Base-by-base conservation (phyloP, 2,888 invertebrate genomes). In the Automeris io region DNA sequence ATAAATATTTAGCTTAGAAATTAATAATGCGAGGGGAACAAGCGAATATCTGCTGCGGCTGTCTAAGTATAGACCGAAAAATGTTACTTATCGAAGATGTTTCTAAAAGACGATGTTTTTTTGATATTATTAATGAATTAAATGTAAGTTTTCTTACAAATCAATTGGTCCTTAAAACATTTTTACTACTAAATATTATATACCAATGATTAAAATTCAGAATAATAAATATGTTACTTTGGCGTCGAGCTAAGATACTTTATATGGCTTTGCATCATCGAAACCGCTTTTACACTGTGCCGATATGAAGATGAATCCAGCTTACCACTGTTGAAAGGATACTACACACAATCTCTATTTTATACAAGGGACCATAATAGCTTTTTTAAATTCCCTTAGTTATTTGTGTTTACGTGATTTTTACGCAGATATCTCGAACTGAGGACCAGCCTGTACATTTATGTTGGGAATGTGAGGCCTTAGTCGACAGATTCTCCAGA, bases 401-500 rank as follows among this genome's bases (percentile, higher is more conserved):
- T 31, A 23, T 34, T 11, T 13, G 12, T 36, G 6, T 26, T 2
- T 11, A 12, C 4, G n/a, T 22, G 8, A 5, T 22, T 34, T 21
- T 5, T 16, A 41, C 35, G 2, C 42, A 70, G 70, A 34, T 57
- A 19, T 19, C 40, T 2, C 29, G 46, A 6, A 35, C 31, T 0
- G 52, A 46, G 1, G 35, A 34, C 5, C 5, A 45, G 2, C 45
- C 54, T 0, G n/a, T 74, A 1, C 53, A 44, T 23, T 23, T 83
- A 0, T 85, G 85, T 35, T 82, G 75, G 70, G 78, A 80, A 41
- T 85, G 85, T 36, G 50, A 63, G 0, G 71, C 72, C 0, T 42
- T 59, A 0, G 37, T 81, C 0, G 35, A 34, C 0, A 54, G 56
- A 1, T 78, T 73, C 25, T 47, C 50, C 0, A 65, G 47, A 21